A percentile compares a stretch with the other conserved stretches of the same genome.
Conservation (phyloP, 2,113 vertebrate genomes). For the Rhineura floridana region DNA sequence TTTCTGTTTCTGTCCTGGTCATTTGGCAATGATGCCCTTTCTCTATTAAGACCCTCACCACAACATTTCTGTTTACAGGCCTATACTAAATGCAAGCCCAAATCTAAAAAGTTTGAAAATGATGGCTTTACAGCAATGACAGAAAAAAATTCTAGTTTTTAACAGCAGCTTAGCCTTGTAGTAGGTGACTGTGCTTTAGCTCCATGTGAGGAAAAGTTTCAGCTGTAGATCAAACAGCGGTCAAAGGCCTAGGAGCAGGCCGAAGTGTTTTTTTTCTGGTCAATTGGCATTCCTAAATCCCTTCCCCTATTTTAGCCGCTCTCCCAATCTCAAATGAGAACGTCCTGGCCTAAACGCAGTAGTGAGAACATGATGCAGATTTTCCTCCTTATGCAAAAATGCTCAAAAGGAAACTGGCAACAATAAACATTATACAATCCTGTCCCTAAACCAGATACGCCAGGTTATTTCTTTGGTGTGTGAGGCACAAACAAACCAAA, state of each 20-base stretch:
- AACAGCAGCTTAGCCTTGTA: too few species aligned
- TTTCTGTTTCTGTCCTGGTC: too few species aligned
- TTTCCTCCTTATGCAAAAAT: constrained; percentile 53
- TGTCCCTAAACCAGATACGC: constrained; percentile 56
- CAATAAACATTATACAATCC: constrained; percentile 48
- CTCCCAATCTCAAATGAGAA: neutral
- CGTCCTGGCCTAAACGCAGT: neutral
- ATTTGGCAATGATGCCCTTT: too few species aligned
- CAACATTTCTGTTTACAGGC: too few species aligned
- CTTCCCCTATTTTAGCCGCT: neutral
- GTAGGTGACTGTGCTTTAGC: neutral
- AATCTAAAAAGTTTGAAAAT: too few species aligned
- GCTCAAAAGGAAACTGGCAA: constrained; percentile 62
- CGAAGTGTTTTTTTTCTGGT: neutral
- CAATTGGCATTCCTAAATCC: neutral
- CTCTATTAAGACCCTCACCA: too few species aligned
- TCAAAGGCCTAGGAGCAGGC: neutral
- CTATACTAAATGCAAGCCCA: too few species aligned
- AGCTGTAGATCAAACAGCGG: neutral
- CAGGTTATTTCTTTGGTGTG: constrained; percentile 58
- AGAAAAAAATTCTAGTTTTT: too few species aligned
- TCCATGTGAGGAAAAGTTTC: neutral
- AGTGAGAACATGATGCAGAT: constrained; percentile 45
- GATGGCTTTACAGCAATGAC: too few species aligned
- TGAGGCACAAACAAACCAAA: constrained; percentile 47